These are phyloP conservation scores for Chloroceryle aenea DNA, from an alignment of 2,113 vertebrate genomes.

Conservation along the genomic window DNA sequence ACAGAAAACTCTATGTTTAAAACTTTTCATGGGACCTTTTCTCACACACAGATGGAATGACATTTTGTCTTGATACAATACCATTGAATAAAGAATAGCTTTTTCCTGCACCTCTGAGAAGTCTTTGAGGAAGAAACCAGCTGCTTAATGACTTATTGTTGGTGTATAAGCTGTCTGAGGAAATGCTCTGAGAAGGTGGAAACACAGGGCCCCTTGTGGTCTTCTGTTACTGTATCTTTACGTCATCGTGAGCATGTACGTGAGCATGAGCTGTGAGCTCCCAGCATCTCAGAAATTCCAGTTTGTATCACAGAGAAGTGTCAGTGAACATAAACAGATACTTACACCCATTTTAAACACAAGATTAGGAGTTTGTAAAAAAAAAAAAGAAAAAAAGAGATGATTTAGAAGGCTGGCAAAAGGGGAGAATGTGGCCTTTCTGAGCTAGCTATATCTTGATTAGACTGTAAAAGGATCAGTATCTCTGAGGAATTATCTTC, in stretches of 20 bases:
- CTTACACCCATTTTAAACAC: not conserved
- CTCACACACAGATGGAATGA: not conserved
- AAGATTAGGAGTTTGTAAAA: not conserved
- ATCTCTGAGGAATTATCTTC: not conserved
- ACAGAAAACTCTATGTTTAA: not conserved
- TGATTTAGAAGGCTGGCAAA: not conserved
- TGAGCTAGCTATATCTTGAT: not conserved
- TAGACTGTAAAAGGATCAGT: not conserved
- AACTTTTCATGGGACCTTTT: not conserved
- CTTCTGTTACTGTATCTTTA: not conserved
- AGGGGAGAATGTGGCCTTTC: not conserved
- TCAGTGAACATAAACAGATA: not conserved
- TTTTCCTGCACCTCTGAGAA: not conserved
- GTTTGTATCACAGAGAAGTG: not conserved
- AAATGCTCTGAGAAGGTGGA: not conserved
- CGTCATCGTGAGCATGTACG: not conserved
- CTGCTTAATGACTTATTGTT: not conserved
- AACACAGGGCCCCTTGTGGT: not conserved
- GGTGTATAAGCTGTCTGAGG: not conserved
- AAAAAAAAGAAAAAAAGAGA: not conserved
- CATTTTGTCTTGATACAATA: not conserved
- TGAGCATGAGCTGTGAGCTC: not conserved
- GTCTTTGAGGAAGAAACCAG: not conserved
- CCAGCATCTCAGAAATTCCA: not conserved
- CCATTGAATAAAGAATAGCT: not conserved